phyloP scores from a whole-genome alignment of 2,113 vertebrate species.

The Gadus macrocephalus region DNA sequence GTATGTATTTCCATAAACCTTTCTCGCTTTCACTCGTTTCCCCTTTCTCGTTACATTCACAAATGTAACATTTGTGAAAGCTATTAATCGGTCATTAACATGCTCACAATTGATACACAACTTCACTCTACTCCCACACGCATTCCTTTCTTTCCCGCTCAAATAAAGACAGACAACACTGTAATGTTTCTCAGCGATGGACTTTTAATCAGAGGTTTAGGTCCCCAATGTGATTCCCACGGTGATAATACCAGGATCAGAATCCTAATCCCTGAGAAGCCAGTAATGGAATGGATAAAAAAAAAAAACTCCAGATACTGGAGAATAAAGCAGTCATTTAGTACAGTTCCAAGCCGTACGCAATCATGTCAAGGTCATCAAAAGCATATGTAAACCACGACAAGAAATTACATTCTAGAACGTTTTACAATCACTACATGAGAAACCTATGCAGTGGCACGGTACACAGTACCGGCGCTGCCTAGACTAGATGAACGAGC shows the following conservation, averaged over 20 bases:
- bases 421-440: conserved; percentile 54
- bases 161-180: conserved; percentile 42
- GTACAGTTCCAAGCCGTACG: conserved; percentile 62
- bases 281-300: conserved; percentile 65
- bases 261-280: conserved; percentile 89
- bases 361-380: conserved; percentile 60
- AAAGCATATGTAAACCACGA: conserved; percentile 79
- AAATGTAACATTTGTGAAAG: too few species aligned
- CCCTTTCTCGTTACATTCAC: too few species aligned
- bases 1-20: too few species aligned
- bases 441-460: conserved; percentile 61
- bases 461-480: conserved; percentile 90
- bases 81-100: too few species aligned
- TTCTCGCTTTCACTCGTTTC: too few species aligned
- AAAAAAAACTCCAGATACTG: conserved; percentile 83
- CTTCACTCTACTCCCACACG: too few species aligned
- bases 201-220: conserved; percentile 80
- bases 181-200: conserved; percentile 71
- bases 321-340: conserved; percentile 80
- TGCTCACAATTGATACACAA: too few species aligned
- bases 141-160: neutral
- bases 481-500: conserved; percentile 78
- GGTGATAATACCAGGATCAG: conserved; percentile 75
- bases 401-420: conserved; percentile 60
- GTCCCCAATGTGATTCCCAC: conserved; percentile 71